A percentile compares a stretch with the other conserved stretches of the same genome.
phyloP scores from a whole-genome alignment of 2,888 invertebrate genomes.

The Pristionchus maxplancki region DNA sequence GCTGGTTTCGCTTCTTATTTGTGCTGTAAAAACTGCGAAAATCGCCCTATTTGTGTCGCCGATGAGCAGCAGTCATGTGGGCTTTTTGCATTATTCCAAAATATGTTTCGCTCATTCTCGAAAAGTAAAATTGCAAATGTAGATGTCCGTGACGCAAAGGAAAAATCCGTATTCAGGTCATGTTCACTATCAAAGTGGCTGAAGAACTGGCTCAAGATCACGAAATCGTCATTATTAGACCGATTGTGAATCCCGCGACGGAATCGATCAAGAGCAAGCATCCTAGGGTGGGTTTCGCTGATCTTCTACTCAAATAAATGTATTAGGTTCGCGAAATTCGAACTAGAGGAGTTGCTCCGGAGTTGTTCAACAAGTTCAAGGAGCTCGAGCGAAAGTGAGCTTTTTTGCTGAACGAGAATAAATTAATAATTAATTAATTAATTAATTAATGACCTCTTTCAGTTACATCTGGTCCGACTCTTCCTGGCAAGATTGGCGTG shows the following conservation, averaged over 20 bases:
- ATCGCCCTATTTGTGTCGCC: neutral
- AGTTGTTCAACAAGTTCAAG: neutral
- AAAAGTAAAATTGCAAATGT: neutral
- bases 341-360: neutral
- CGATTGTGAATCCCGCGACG: neutral
- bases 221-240: slow-evolving; percentile 40
- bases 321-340: slow-evolving; percentile 33
- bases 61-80: slow-evolving; percentile 30
- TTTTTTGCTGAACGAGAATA: neutral
- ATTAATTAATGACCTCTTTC: neutral
- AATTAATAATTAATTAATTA: too few relatives aligned
- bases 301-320: neutral
- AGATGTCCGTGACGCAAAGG: too few relatives aligned
- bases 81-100: neutral
- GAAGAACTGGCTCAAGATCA: slow-evolving; percentile 22
- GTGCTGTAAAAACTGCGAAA: neutral
- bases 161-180: slow-evolving; percentile 23
- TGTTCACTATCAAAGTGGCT: slow-evolving; percentile 21
- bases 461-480: slow-evolving; percentile 9
- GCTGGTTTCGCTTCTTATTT: neutral
- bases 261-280: neutral
- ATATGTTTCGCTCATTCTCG: neutral
- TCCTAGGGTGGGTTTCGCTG: neutral
- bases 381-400: neutral
- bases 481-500: neutral